These are phyloP conservation scores for Xiphophorus hellerii DNA, from an alignment of 2,113 vertebrate species.

Conservation along the genomic window DNA sequence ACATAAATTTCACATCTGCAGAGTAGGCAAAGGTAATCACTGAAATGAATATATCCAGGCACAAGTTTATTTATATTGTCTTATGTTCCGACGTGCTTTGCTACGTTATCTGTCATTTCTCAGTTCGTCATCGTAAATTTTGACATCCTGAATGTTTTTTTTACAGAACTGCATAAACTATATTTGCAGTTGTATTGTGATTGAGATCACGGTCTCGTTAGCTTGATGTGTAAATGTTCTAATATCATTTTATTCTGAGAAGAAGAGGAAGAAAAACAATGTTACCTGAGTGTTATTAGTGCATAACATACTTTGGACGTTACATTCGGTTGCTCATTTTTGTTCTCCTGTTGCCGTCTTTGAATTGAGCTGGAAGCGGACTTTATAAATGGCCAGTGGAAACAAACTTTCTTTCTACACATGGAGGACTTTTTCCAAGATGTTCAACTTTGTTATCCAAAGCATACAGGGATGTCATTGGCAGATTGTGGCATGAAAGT, in stretches of 20 bases:
- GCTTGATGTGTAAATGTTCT: slow-evolving; percentile 83
- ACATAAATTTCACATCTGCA: background rate
- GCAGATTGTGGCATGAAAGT: slow-evolving; percentile 76
- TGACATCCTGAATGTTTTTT: slow-evolving; percentile 84
- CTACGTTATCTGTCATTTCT: slow-evolving; percentile 53
- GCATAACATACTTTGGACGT: slow-evolving; percentile 77
- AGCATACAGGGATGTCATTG: slow-evolving; percentile 44
- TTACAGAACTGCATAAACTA: slow-evolving; percentile 70
- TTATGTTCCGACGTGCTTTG: slow-evolving; percentile 58
- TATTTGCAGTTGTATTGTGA: slow-evolving; percentile 81
- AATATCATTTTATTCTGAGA: slow-evolving; percentile 78
- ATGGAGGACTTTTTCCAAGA: slow-evolving; percentile 60
- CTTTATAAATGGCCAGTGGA: slow-evolving; percentile 37
- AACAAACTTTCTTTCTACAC: slow-evolving; percentile 21
- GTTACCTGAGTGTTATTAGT: slow-evolving; percentile 84
- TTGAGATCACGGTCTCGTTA: slow-evolving; percentile 81
- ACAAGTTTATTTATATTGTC: slow-evolving; percentile 51
- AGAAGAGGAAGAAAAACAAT: slow-evolving; percentile 44
- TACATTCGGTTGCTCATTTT: slow-evolving; percentile 66
- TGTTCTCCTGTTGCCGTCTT: slow-evolving; percentile 65
- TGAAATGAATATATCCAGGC: slow-evolving; percentile 46
- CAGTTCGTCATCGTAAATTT: slow-evolving; percentile 64
- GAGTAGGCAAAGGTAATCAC: background rate
- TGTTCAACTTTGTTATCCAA: slow-evolving; percentile 59
- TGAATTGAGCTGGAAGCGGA: slow-evolving; percentile 57